Percentiles rank a stretch among this genome's conserved stretches.
phyloP scores from a whole-genome alignment of 2,113 vertebrate species.

The Chrysochloris asiatica region DNA sequence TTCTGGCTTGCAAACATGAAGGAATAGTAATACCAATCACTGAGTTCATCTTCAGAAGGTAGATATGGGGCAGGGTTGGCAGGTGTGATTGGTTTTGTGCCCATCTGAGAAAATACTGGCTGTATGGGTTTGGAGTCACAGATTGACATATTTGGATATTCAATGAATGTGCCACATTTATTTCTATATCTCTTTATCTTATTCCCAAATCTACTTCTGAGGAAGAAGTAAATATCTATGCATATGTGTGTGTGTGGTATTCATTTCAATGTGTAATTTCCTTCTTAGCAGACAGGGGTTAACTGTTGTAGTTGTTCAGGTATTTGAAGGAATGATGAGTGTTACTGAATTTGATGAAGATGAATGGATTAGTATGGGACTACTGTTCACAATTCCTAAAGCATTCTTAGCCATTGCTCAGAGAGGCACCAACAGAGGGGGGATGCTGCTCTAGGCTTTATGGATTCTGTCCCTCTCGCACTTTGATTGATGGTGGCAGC shows the following conservation, averaged over 20 bases:
- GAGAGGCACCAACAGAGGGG: background rate
- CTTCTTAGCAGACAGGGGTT: background rate
- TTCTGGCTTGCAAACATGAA: background rate
- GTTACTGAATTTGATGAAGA: background rate
- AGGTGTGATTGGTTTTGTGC: background rate
- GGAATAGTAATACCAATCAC: background rate
- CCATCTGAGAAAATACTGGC: background rate
- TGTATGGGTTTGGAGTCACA: background rate
- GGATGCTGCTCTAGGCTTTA: background rate
- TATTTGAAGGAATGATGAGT: background rate
- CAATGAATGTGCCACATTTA: background rate
- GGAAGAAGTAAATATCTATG: background rate
- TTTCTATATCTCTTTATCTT: background rate
- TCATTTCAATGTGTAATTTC: background rate
- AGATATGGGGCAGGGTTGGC: background rate
- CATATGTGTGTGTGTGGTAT: background rate
- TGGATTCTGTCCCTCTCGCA: background rate
- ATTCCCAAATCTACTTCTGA: background rate
- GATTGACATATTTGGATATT: background rate
- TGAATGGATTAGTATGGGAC: background rate
- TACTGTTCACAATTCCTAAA: background rate
- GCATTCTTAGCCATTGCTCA: background rate
- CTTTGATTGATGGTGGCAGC: background rate
- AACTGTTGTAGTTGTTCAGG: background rate
- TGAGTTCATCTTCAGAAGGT: background rate